Percentiles rank a stretch among this genome's conserved stretches.
phyloP scores from a whole-genome alignment of 1,140 invertebrate species.

The Aradophagus sp. region DNA sequence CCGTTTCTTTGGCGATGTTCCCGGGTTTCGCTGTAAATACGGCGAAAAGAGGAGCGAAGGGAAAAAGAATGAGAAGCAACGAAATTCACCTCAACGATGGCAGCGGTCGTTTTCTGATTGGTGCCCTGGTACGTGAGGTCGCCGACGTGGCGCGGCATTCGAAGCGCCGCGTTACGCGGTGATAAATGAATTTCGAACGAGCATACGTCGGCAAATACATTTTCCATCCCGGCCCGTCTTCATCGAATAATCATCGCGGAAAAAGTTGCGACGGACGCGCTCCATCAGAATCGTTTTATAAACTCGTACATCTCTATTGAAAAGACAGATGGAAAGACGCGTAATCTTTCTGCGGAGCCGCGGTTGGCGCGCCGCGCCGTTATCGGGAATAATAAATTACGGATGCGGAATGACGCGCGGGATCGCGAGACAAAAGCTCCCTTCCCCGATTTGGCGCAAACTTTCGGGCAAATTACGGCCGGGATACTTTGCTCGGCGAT shows the following conservation, averaged over 20 bases:
- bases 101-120: constrained; percentile 7
- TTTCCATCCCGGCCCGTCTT: constrained; percentile 27
- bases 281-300: constrained; percentile 43
- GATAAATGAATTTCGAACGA: constrained; percentile 50
- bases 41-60: constrained; percentile 33
- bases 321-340: constrained; percentile 50
- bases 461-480: constrained; percentile 61
- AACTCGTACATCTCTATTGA: constrained; percentile 47
- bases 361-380: constrained; percentile 25
- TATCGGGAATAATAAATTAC: constrained; percentile 70
- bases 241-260: constrained; percentile 53
- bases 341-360: constrained; percentile 46
- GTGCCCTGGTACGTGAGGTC: constrained; percentile 18
- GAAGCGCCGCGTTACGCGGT: constrained; percentile 22
- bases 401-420: constrained; percentile 41
- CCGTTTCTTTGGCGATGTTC: constrained; percentile 44
- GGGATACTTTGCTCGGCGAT: constrained; percentile 64
- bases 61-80: constrained; percentile 42
- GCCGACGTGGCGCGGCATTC: constrained; percentile 24
- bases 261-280: constrained; percentile 33
- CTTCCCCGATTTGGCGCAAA: constrained; percentile 55
- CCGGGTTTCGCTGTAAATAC: constrained; percentile 46
- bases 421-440: constrained; percentile 63
- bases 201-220: constrained; percentile 43
- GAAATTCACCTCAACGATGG: constrained; percentile 35